These are phyloP conservation scores for Limnodromus scolopaceus DNA, from an alignment of 2,797 vertebrate genomes.

Conservation along the genomic window DNA sequence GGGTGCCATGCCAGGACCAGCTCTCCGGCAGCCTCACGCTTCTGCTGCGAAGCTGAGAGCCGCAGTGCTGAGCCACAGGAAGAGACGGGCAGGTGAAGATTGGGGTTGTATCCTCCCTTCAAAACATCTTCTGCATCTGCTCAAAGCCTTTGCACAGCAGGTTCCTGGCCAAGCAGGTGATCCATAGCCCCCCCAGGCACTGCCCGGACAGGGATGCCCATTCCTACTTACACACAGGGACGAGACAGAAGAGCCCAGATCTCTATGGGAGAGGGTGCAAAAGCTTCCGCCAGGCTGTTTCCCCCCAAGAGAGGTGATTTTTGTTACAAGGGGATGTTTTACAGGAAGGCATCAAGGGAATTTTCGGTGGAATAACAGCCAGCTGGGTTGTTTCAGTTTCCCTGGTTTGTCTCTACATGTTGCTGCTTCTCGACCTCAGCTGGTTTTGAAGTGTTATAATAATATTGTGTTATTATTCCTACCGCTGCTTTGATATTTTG, in stretches of 20 bases:
- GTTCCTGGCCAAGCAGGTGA: neutral
- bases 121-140: neutral
- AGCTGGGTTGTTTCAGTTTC: neutral
- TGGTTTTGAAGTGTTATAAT: constrained; percentile 38
- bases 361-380: constrained; percentile 5
- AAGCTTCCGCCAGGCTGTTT: neutral
- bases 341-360: constrained; percentile 6
- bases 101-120: neutral
- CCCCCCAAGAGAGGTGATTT: neutral
- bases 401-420: constrained; percentile 52
- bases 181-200: fast-evolving
- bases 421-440: constrained; percentile 15
- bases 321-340: constrained; percentile 1
- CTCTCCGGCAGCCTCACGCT: neutral
- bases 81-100: neutral
- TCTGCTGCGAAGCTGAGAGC: neutral
- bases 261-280: neutral
- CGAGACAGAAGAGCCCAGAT: neutral
- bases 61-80: fast-evolving
- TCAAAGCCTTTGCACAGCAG: neutral
- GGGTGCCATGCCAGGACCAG: fast-evolving
- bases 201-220: no score
- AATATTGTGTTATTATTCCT: constrained; percentile 30
- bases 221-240: neutral
- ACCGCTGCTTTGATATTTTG: constrained; percentile 38